Percentiles rank a stretch among this genome's conserved stretches.
These are phyloP conservation scores for Idaea straminata DNA, from an alignment of 2,888 invertebrate genomes.

Conservation along the genomic window DNA sequence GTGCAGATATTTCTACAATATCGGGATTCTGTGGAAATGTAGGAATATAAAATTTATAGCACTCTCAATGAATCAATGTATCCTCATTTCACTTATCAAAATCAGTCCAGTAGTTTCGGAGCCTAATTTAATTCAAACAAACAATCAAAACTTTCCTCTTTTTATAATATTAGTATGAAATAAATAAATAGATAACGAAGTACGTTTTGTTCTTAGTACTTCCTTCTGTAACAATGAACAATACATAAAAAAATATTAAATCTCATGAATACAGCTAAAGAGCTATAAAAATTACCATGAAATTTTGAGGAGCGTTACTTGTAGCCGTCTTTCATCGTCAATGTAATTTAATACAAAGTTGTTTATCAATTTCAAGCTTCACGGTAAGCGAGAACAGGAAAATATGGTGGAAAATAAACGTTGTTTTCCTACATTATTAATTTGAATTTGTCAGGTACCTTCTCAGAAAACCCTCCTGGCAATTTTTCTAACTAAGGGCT, in stretches of 20 bases:
- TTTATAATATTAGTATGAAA: too few species aligned
- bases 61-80: too few species aligned
- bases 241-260: background rate
- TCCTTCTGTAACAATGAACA: background rate
- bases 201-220: background rate
- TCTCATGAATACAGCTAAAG: background rate
- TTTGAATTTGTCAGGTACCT: background rate
- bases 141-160: too few species aligned
- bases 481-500: background rate
- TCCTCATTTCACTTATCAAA: too few species aligned
- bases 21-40: too few species aligned
- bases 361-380: constrained; percentile 1
- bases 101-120: too few species aligned
- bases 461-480: background rate
- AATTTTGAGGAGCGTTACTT: background rate
- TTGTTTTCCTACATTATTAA: background rate
- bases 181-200: too few species aligned
- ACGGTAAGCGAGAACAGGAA: background rate
- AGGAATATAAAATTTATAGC: too few species aligned
- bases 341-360: background rate
- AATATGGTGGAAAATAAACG: background rate
- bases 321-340: background rate
- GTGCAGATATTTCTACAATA: too few species aligned
- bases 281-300: background rate
- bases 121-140: too few species aligned